Evolutionary conservation across 2,797 vertebrate species (phyloP).

Genomic region (Tangara arthus): DNA sequence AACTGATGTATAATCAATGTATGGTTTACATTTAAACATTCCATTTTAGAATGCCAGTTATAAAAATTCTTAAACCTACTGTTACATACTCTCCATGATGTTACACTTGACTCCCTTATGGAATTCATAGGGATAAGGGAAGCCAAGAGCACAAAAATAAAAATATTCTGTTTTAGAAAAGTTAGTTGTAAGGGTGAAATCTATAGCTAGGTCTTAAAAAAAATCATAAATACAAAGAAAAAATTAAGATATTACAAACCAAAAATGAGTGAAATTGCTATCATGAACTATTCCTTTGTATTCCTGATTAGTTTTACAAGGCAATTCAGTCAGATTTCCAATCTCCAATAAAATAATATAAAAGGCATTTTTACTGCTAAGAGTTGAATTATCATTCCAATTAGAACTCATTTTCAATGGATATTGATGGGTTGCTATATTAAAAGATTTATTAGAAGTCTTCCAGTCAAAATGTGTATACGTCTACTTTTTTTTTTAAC

Average conservation of each 20-base stretch:
- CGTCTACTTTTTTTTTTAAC: neutral
- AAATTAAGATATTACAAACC: neutral
- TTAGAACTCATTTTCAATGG: neutral
- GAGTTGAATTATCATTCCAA: neutral
- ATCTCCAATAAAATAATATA: neutral
- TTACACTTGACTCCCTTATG: neutral
- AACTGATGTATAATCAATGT: neutral
- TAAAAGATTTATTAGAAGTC: neutral
- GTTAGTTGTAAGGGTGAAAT: neutral
- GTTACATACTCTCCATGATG: neutral
- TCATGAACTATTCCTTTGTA: neutral
- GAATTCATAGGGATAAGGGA: neutral
- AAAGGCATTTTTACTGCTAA: neutral
- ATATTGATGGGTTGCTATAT: neutral
- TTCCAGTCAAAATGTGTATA: neutral
- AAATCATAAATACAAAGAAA: neutral
- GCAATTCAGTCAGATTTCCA: neutral
- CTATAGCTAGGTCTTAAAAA: fast-evolving
- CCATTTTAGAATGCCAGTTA: neutral
- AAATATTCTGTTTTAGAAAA: neutral
- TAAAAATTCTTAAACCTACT: neutral
- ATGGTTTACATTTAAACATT: neutral
- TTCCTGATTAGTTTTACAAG: neutral
- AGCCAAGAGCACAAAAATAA: neutral
- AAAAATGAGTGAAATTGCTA: neutral